Percentiles rank a stretch among this genome's conserved stretches.
Evolutionary conservation across 2,113 vertebrate species (phyloP).

Genomic region (Mugil cephalus): DNA sequence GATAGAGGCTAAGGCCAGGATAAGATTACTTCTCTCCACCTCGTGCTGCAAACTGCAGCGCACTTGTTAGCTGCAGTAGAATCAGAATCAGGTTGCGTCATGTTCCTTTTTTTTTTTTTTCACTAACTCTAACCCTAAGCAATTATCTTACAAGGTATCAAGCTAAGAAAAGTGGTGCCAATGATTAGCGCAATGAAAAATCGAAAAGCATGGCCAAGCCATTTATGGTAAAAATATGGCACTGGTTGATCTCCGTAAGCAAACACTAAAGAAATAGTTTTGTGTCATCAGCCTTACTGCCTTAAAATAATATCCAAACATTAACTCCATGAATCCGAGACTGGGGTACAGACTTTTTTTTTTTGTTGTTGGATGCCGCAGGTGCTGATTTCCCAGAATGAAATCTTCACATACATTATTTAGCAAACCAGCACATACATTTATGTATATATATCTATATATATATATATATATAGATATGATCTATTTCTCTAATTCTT

Average conservation of each 20-base stretch:
- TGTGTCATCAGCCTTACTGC: no score
- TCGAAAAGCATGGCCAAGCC: no score
- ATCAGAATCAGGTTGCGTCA: slow-evolving; percentile 32
- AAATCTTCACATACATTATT: no score
- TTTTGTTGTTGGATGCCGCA: not conserved
- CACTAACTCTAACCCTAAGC: slow-evolving; percentile 26
- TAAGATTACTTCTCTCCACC: slow-evolving; percentile 11
- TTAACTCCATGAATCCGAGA: no score
- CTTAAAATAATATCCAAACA: no score
- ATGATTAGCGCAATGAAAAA: not conserved
- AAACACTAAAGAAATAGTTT: not conserved
- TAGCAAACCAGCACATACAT: no score
- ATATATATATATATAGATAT: not conserved
- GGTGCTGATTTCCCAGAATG: slow-evolving; percentile 9
- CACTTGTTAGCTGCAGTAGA: slow-evolving; percentile 19
- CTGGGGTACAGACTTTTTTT: not conserved
- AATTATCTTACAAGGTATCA: slow-evolving; percentile 1
- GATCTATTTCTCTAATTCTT: slow-evolving; percentile 23
- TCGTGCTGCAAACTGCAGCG: slow-evolving; percentile 17
- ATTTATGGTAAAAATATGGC: no score
- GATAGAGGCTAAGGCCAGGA: slow-evolving; percentile 13
- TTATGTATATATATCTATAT: no score
- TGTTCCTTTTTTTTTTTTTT: no score
- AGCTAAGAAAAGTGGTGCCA: slow-evolving; percentile 3
- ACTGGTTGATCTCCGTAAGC: not conserved